Evolutionary conservation across 2,797 vertebrate species (phyloP).

Genomic region (Phoeniculus purpureus): DNA sequence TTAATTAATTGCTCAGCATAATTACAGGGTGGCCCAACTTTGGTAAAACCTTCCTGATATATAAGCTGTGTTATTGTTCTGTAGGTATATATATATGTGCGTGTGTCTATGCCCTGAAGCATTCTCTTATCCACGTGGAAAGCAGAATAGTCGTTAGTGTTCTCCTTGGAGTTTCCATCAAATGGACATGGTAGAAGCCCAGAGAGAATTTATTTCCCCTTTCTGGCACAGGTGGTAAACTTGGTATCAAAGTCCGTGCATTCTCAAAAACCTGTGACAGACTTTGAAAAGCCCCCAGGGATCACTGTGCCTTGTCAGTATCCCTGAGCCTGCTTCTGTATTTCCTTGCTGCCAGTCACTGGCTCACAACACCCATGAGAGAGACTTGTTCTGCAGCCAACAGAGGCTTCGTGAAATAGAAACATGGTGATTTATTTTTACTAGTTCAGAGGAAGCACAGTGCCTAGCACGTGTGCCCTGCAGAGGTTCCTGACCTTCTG

Average conservation of each 20-base stretch:
- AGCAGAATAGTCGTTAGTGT: not conserved
- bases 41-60: constrained; percentile 8
- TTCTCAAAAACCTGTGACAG: not conserved
- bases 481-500: not conserved
- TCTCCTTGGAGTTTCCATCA: not conserved
- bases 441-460: not conserved
- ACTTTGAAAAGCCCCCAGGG: not conserved
- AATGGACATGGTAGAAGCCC: not conserved
- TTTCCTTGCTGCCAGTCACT: not conserved
- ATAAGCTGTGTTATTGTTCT: not conserved
- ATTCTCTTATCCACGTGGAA: not conserved
- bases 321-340: not conserved
- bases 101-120: not conserved
- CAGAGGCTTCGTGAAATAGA: not conserved
- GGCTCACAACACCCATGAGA: not conserved
- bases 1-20: constrained; percentile 5
- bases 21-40: not conserved
- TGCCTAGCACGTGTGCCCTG: not conserved
- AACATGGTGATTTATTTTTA: rapidly evolving
- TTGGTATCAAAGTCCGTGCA: not conserved
- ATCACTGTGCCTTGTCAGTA: not conserved
- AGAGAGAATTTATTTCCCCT: not conserved
- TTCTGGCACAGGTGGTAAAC: not conserved
- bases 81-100: not conserved
- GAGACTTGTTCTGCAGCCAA: not conserved